Base-by-base conservation (phyloP, 2,113 vertebrate genomes). In the Lophura nycthemera region DNA sequence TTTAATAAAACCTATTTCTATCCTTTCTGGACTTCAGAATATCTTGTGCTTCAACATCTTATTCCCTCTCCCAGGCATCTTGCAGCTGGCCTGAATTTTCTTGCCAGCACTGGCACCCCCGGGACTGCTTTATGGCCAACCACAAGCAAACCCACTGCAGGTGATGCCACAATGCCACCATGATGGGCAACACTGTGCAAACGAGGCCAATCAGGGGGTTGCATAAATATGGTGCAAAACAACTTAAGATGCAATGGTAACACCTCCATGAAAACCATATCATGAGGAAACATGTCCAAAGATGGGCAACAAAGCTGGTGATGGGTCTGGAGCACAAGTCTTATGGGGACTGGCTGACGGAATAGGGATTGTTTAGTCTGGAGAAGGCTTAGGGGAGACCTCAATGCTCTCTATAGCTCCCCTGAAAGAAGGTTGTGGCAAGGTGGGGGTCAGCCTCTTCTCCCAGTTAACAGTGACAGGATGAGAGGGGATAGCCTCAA, bases 141-240 rank as follows among this genome's bases (percentile, higher is more conserved):
- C 10, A 1, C 0, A 0, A 2, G 8, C 47, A 73, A 45, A 27
- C 24, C 60, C 60, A 77, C 11, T 45, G 32, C 56, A 70, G 8
- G 13, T 10, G 8, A 4, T 73, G 83, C 34, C 64, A 80, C 0
- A 5, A 65, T 1, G 4, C 40, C 72, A 67, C 18, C 1, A 3
- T 47, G 47, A 78, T 8, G 32, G 77, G 34, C 21, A 75, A 40
- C 17, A 71, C 0, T 3, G 27, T 7, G 29, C 10, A 43, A 22
- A 19, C 6, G n/a, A 74, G 64, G 18, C 7, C 22, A 65, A 40
- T 5, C 27, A 0, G 0, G 0, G 7, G 3, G 2, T 0, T 15
- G 17, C 42, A 70, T 77, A 86, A 88, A n/a, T 4, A 24, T 66
- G 14, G 47, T 36, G 38, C 32, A 75, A 59, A 87, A 69, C 6